Evolutionary conservation across 2,113 vertebrate species (phyloP).

Genomic region (Cyanistes caeruleus): DNA sequence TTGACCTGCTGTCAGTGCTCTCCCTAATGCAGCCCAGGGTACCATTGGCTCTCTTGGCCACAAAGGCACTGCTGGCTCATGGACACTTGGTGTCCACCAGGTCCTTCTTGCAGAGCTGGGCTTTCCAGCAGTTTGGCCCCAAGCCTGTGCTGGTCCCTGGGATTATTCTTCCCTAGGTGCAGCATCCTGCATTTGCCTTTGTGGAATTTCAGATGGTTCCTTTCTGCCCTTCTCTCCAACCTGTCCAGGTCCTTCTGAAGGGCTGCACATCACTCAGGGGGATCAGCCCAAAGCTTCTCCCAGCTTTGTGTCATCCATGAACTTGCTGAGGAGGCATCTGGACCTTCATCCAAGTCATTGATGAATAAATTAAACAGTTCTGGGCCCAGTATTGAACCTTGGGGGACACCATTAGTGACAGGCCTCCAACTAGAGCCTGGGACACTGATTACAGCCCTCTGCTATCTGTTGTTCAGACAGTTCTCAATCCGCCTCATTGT

Average conservation of each 20-base stretch:
- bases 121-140: background rate
- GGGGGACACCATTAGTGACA: background rate
- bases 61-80: background rate
- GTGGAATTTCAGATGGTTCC: background rate
- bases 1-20: accelerated
- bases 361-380: background rate
- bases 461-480: background rate
- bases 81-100: background rate
- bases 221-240: background rate
- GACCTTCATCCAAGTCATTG: background rate
- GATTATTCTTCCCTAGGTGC: background rate
- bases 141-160: too few relatives aligned
- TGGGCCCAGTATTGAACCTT: background rate
- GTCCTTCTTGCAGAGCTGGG: background rate
- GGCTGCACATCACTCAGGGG: too few relatives aligned
- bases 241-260: background rate
- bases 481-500: background rate
- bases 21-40: background rate
- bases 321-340: background rate
- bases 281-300: background rate
- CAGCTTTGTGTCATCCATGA: background rate
- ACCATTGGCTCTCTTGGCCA: background rate
- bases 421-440: background rate
- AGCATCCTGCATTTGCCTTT: background rate
- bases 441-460: background rate